Evolutionary conservation across 2,797 vertebrate genomes (phyloP).

Genomic region (Spinus pinus): DNA sequence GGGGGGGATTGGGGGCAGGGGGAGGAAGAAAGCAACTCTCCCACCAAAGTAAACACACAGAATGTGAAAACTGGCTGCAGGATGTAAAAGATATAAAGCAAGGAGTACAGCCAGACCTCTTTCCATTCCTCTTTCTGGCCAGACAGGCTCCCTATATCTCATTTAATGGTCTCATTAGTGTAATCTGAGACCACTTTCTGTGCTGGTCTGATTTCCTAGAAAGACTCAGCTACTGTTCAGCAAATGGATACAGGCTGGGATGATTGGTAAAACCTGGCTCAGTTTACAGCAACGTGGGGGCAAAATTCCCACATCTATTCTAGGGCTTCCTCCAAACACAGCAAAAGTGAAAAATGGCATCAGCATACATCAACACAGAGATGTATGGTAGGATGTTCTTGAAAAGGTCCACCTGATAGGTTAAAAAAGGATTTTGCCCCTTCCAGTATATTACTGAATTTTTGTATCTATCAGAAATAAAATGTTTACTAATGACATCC

Average conservation of each 20-base stretch:
- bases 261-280: background rate
- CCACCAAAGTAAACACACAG: background rate
- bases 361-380: background rate
- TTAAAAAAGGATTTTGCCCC: background rate
- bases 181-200: slow-evolving; percentile 44
- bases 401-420: background rate
- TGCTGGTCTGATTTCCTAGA: slow-evolving; percentile 42
- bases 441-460: background rate
- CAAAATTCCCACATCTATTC: background rate
- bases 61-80: background rate
- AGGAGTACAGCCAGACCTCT: background rate
- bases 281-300: background rate
- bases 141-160: slow-evolving; percentile 29
- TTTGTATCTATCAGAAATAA: background rate
- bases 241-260: slow-evolving; percentile 1
- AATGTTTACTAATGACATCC: background rate
- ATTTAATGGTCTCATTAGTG: slow-evolving; percentile 56
- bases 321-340: background rate
- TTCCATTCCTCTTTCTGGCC: background rate
- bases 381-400: background rate
- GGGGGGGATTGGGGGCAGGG: fast-evolving
- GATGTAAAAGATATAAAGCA: background rate
- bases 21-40: background rate
- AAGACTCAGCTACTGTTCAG: slow-evolving; percentile 17
- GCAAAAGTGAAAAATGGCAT: background rate